Conservation (phyloP, 2,797 vertebrate species). For the Dendrocincla fuliginosa region DNA sequence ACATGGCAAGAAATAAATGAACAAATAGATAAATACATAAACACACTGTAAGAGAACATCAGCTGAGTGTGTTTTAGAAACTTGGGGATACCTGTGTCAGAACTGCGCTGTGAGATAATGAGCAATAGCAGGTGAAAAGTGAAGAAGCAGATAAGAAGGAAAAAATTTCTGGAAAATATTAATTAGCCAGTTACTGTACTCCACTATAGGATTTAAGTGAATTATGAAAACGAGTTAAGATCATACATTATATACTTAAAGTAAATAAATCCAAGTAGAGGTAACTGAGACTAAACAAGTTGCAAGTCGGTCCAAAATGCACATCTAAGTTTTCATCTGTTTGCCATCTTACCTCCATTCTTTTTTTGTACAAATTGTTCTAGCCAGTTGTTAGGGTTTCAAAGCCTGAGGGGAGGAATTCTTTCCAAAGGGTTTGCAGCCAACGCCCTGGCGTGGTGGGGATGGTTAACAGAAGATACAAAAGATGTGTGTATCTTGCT, state of each 20-base stretch:
- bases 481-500: no score
- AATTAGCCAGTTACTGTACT: not conserved
- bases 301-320: not conserved
- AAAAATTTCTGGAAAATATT: not conserved
- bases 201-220: not conserved
- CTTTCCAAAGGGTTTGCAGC: no score
- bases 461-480: no score
- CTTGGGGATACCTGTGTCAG: not conserved
- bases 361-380: not conserved
- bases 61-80: not conserved
- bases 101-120: not conserved
- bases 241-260: not conserved
- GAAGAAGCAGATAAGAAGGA: not conserved
- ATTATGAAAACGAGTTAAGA: not conserved
- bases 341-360: not conserved
- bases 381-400: no score
- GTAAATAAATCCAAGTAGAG: not conserved
- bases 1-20: not conserved
- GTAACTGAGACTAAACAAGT: not conserved
- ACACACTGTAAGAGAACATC: not conserved
- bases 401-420: no score
- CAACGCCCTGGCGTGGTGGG: no score
- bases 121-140: not conserved
- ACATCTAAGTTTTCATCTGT: not conserved
- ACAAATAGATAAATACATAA: not conserved